Evolutionary conservation across 2,797 vertebrate genomes (phyloP).

Genomic region (Petrocephalus sullivani): DNA sequence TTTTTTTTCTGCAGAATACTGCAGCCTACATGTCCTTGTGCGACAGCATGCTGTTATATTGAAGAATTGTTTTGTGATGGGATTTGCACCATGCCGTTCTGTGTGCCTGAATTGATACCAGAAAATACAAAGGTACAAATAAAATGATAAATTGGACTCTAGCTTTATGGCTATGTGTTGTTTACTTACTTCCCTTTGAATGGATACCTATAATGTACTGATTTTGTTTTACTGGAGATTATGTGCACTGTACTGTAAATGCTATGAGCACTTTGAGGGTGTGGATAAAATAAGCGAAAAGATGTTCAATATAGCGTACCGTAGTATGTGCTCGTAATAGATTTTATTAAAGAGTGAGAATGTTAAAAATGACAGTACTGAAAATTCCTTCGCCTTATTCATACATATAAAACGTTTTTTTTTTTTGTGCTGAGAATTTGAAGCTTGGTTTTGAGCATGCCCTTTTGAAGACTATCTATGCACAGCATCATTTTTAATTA

Average conservation of each 20-base stretch:
- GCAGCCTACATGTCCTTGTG: neutral
- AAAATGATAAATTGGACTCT: neutral
- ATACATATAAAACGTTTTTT: neutral
- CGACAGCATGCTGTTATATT: conserved; percentile 3
- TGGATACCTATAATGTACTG: neutral
- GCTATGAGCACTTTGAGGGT: neutral
- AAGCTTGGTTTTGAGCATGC: neutral
- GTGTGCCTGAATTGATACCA: neutral
- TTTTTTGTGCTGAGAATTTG: neutral
- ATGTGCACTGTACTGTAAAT: neutral
- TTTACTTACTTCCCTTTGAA: neutral
- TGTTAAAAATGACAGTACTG: neutral
- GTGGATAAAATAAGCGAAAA: neutral
- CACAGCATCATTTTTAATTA: neutral
- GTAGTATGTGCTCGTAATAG: neutral
- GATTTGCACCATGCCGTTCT: neutral
- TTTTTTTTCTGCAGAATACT: conserved; percentile 16
- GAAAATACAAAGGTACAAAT: neutral
- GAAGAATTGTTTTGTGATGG: conserved; percentile 1
- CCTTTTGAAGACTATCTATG: neutral
- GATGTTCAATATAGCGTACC: neutral
- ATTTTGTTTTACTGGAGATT: neutral
- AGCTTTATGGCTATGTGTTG: neutral
- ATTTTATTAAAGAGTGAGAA: neutral
- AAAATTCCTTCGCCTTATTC: neutral